A percentile compares a stretch with the other conserved stretches of the same genome.
phyloP scores from a whole-genome alignment of 2,888 invertebrate species.

The Hypomecis atomaria region DNA sequence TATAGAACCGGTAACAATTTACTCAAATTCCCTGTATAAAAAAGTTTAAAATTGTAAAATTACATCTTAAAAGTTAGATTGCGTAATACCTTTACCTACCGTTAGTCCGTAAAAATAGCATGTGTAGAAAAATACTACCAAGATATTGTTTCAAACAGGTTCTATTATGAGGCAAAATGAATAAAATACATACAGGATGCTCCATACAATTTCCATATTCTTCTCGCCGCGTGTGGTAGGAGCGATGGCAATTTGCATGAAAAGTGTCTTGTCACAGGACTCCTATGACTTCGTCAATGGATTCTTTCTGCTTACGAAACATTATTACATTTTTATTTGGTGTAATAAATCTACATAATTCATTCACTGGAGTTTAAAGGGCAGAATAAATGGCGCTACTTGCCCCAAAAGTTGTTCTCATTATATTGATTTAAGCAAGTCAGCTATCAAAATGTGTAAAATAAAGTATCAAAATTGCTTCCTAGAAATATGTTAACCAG shows the following conservation, averaged over 20 bases:
- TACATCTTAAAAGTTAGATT: too few species aligned
- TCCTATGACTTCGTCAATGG: background rate
- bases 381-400: background rate
- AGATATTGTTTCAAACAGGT: conserved; percentile 2
- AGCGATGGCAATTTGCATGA: conserved; percentile 16
- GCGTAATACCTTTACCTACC: too few species aligned
- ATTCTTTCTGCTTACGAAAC: background rate
- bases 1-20: too few species aligned
- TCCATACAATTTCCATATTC: conserved; percentile 4
- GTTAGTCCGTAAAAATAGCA: too few species aligned
- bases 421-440: background rate
- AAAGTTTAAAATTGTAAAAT: too few species aligned
- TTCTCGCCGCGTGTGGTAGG: background rate
- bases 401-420: too few species aligned
- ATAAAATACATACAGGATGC: conserved; percentile 7
- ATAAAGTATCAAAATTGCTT: too few species aligned
- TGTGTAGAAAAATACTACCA: background rate
- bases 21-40: too few species aligned
- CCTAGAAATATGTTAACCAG: too few species aligned
- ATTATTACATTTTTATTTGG: background rate
- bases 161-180: background rate
- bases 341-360: background rate
- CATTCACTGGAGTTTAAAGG: background rate
- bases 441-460: too few species aligned
- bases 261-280: background rate